phyloP scores from a whole-genome alignment of 2,888 invertebrate species.

The Serripes groenlandicus region DNA sequence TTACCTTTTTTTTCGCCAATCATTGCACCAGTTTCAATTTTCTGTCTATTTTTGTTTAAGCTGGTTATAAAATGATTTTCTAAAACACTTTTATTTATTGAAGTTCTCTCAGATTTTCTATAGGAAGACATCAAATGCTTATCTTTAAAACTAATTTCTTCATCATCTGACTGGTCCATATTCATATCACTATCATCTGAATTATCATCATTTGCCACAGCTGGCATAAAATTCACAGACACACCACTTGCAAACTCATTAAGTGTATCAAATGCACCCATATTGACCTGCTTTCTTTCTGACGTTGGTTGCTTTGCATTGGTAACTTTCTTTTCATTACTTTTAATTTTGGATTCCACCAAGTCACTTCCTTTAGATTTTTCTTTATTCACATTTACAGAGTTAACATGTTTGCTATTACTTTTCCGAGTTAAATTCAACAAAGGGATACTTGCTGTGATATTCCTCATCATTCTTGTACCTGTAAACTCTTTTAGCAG shows the following conservation, averaged over 20 bases:
- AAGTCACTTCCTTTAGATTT: neutral
- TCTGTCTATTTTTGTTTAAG: neutral
- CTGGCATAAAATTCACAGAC: neutral
- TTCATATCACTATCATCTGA: neutral
- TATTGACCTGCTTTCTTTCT: neutral
- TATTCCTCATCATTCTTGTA: conserved; percentile 3
- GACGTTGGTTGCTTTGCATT: neutral
- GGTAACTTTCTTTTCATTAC: neutral
- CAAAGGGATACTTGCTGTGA: neutral
- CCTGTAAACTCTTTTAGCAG: conserved; percentile 19
- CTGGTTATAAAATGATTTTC: neutral
- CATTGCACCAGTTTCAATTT: neutral
- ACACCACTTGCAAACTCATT: conserved; percentile 12
- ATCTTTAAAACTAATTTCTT: neutral
- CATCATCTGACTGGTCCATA: neutral
- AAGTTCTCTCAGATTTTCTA: neutral
- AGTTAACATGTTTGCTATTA: neutral
- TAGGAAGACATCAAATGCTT: neutral
- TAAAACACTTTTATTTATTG: neutral
- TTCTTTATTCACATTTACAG: neutral
- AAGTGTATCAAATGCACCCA: neutral
- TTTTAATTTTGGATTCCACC: neutral
- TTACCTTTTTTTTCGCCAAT: neutral
- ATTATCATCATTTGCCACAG: neutral
- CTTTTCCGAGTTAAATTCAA: too few relatives aligned